phyloP scores from a whole-genome alignment of 2,113 vertebrate genomes.

The Bungarus multicinctus region DNA sequence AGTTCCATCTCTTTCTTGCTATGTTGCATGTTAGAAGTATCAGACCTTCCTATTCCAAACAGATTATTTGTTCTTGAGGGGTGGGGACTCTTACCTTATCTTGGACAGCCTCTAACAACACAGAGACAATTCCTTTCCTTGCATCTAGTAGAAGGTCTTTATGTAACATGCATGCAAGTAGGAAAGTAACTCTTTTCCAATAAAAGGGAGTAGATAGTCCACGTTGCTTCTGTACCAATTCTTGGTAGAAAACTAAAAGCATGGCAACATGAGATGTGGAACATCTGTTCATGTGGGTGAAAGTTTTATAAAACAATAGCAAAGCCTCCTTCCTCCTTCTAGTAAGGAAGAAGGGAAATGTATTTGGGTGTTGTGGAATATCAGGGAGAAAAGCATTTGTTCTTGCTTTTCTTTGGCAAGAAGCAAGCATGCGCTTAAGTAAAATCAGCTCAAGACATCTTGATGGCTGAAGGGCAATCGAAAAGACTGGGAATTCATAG shows the following conservation, averaged over 20 bases:
- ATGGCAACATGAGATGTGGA: neutral
- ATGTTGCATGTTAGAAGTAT: neutral
- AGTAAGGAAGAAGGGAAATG: neutral
- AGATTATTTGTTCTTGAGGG: neutral
- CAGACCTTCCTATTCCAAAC: neutral
- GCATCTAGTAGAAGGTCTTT: neutral
- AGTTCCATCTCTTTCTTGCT: neutral
- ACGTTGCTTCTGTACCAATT: neutral
- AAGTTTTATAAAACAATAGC: conserved; percentile 29
- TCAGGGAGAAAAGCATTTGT: conserved; percentile 16
- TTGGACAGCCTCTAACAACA: neutral
- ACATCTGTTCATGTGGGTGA: conserved; percentile 31
- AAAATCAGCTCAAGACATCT: neutral
- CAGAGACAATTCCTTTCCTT: neutral
- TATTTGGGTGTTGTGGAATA: neutral
- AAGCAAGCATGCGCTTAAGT: neutral
- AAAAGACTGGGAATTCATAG: neutral
- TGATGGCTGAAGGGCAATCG: neutral
- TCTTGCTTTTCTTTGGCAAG: conserved; percentile 10
- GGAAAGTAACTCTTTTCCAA: neutral
- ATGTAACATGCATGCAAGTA: neutral
- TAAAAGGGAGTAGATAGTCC: neutral
- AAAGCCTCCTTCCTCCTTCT: neutral
- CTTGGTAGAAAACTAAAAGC: conserved; percentile 20
- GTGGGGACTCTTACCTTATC: neutral